These are phyloP conservation scores for Chlorodrepanis virens DNA, from an alignment of 2,113 vertebrate genomes.

Conservation along the genomic window DNA sequence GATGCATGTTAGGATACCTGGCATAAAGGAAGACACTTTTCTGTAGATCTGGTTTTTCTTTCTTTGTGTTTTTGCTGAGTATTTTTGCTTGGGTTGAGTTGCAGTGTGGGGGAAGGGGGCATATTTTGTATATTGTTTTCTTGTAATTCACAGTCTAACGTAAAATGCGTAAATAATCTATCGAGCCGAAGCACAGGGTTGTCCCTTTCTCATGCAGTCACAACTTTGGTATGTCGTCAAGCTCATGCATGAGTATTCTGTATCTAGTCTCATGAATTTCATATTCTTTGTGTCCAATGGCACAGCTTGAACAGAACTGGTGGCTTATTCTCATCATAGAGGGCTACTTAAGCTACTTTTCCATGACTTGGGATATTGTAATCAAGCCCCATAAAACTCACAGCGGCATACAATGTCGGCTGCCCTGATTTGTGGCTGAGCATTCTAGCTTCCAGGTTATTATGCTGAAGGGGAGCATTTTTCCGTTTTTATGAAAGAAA, in stretches of 20 bases:
- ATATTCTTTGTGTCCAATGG: conserved; percentile 51
- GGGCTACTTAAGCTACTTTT: conserved; percentile 46
- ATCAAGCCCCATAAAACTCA: conserved; percentile 59
- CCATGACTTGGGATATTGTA: conserved; percentile 59
- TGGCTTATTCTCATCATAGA: conserved; percentile 63
- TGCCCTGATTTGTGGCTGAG: conserved; percentile 49
- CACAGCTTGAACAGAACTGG: conserved; percentile 66
- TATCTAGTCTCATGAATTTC: conserved; percentile 68
- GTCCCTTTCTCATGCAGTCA: conserved; percentile 54
- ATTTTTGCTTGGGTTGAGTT: neutral
- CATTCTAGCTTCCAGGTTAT: conserved; percentile 9
- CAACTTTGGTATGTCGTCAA: conserved; percentile 29
- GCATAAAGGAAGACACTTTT: neutral
- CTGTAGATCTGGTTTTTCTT: neutral
- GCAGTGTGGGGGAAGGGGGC: neutral
- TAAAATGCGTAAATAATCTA: conserved; percentile 22
- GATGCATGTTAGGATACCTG: neutral
- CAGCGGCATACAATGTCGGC: neutral
- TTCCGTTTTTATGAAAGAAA: conserved; percentile 48
- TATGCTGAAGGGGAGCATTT: conserved; percentile 27
- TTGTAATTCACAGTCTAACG: neutral
- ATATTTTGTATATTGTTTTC: neutral
- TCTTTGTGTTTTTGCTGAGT: neutral
- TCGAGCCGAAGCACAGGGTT: neutral
- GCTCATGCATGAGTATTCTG: conserved; percentile 18